Percentiles rank a stretch among this genome's conserved stretches.
These are phyloP conservation scores for Pheosia tremula DNA, from an alignment of 2,888 invertebrate species.

Conservation along the genomic window DNA sequence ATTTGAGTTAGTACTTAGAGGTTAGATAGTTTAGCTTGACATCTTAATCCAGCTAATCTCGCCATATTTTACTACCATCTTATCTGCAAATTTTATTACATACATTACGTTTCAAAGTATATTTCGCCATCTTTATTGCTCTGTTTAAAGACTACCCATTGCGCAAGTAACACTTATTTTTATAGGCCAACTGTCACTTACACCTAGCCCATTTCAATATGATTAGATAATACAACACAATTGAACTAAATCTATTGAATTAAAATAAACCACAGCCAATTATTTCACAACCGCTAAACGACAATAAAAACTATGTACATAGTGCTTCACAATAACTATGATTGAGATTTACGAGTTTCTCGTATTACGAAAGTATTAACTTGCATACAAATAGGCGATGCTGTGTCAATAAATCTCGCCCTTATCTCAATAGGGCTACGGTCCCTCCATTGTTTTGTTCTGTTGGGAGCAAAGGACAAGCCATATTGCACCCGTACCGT, in stretches of 20 bases:
- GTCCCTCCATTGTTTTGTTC: neutral
- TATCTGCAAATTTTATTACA: no score
- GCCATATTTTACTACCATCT: no score
- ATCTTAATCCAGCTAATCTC: no score
- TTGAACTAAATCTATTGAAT: constrained; percentile 30
- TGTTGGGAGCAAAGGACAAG: neutral
- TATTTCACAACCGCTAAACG: constrained; percentile 31
- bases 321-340: constrained; percentile 36
- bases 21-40: no score
- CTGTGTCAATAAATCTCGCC: constrained; percentile 47
- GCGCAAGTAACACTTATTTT: neutral
- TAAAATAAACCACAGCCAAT: constrained; percentile 27
- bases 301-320: constrained; percentile 32
- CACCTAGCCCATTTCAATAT: constrained; percentile 13
- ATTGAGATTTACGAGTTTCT: constrained; percentile 55
- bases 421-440: constrained; percentile 12
- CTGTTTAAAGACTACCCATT: neutral
- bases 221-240: constrained; percentile 36
- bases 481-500: neutral
- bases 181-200: neutral
- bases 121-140: no score
- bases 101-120: no score
- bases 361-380: constrained; percentile 29
- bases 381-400: constrained; percentile 10
- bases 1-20: no score